A percentile compares a stretch with the other conserved stretches of the same genome.
Conservation (phyloP, 2,113 vertebrate genomes). For the Oophaga pumilio region DNA sequence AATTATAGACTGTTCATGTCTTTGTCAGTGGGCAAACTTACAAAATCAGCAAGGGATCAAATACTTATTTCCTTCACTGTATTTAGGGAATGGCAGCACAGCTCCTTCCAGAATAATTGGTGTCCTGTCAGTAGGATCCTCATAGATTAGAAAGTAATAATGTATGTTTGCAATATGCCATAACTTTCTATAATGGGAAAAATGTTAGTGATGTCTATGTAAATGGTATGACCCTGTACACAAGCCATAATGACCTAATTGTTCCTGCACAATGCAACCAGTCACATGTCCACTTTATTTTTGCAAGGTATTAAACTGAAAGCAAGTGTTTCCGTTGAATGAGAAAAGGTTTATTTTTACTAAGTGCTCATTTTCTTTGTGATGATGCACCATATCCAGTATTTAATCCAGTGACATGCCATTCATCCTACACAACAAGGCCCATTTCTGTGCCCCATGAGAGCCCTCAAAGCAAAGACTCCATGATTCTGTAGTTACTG, state of each 20-base stretch:
- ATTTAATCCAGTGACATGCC: background rate
- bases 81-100: background rate
- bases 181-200: background rate
- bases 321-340: background rate
- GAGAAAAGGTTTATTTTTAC: background rate
- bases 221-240: background rate
- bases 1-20: too few relatives aligned
- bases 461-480: background rate
- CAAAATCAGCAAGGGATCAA: too few relatives aligned
- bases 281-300: background rate
- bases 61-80: too few relatives aligned
- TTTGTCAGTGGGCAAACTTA: too few relatives aligned
- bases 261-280: background rate
- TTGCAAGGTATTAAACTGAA: background rate
- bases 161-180: background rate
- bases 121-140: too few relatives aligned
- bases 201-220: background rate
- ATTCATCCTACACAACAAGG: background rate
- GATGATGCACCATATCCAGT: background rate
- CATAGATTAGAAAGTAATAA: background rate
- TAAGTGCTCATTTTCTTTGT: background rate
- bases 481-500: constrained; percentile 19
- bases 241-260: background rate
- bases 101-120: background rate
- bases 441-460: background rate